Base-by-base conservation (phyloP, 1,140 invertebrate genomes). In the Hestina assimilis region DNA sequence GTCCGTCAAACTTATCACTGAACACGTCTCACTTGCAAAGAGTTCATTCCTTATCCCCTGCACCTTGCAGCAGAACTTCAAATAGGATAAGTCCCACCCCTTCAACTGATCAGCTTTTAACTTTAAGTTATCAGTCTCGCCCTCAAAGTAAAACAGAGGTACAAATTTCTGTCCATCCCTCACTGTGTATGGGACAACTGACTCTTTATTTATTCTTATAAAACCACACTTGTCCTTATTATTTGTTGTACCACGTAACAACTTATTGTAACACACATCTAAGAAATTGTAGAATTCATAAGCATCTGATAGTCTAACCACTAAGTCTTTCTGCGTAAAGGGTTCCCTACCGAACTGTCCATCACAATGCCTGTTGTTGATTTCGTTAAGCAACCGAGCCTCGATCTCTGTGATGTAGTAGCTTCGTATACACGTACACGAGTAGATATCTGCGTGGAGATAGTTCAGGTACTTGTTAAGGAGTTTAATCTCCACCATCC, bases 11-110 rank as follows among this genome's bases (percentile, higher is more conserved):
- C 95, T 96, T 20, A 97, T 97, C 55, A 97, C 95, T 35, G 93
- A 93, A 75, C 96, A 96, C 3, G 94, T 95, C 71, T 97, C 95
- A 90, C 94, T 95, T 1, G 95, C 94, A 87, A 97, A 97, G 12
- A 97, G 87, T 90, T 97, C 96, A 79, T 96, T 96, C 54, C 95
- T 90, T 46, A 97, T 97, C 43, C 95, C 96, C 89, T 97, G 96
- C 47, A 96, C 96, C 88, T 97, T 97, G 89, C 96, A 97, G 87
- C 96, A 97, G 79, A 98, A 96, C 84, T 97, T 97, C 35, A 98
- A 89, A 83, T 97, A 97, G 0, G 96, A 95, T 35, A 97, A 80
- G 85, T 97, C 96, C 96, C 96, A 98, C 38, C 95, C 95, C 69
- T 95, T 94, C 26, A 97, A 86, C 73, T 94, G 93, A 72, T 95